Conservation (phyloP, 2,113 vertebrate species). For the Shinisaurus crocodilurus region DNA sequence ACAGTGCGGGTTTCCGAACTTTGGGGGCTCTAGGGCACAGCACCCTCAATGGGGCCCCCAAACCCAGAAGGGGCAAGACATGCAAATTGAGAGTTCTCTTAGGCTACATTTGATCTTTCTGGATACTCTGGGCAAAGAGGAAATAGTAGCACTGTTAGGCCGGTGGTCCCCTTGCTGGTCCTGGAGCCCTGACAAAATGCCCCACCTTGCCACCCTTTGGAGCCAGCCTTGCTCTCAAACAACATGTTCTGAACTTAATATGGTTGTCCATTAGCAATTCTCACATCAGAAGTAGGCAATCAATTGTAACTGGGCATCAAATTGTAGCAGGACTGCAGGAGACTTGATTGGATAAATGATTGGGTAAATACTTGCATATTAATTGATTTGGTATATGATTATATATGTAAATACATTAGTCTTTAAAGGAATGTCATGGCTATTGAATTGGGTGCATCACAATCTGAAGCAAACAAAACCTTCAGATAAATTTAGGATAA, state of each 20-base stretch:
- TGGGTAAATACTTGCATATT: conserved; percentile 3
- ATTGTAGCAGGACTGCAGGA: background rate
- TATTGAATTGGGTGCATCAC: background rate
- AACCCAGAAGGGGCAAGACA: too few species aligned
- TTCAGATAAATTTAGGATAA: background rate
- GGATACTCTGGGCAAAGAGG: too few species aligned
- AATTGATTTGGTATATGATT: background rate
- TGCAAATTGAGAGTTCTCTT: too few species aligned
- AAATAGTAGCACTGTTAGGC: too few species aligned
- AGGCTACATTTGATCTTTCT: background rate
- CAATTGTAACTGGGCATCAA: background rate
- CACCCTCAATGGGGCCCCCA: too few species aligned
- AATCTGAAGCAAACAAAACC: background rate
- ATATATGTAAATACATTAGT: background rate
- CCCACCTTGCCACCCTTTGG: too few species aligned
- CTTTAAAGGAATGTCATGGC: background rate
- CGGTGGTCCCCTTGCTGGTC: too few species aligned
- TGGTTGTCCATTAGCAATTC: background rate
- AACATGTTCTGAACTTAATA: background rate
- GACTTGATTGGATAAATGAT: background rate
- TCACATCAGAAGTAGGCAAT: background rate
- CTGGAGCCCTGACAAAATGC: too few species aligned
- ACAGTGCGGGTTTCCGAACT: background rate
- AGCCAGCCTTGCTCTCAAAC: too few species aligned
- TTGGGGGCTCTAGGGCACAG: background rate